Percentiles rank a stretch among this genome's conserved stretches.
Evolutionary conservation across 2,797 vertebrate genomes (phyloP).

Genomic region (Florisuga fusca): DNA sequence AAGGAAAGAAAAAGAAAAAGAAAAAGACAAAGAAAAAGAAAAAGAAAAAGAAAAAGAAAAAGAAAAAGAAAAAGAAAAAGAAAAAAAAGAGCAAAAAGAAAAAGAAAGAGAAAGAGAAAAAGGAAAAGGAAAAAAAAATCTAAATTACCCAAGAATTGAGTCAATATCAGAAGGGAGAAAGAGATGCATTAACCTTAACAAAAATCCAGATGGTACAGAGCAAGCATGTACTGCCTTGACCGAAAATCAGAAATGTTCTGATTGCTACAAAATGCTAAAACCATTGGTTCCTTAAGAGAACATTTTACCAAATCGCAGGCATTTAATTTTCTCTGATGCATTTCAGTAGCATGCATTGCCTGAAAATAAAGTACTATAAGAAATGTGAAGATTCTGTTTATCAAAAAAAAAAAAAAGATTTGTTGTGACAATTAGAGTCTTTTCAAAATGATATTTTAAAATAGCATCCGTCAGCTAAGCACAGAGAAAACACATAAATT

Average conservation of each 20-base stretch:
- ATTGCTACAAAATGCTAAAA: constrained; percentile 38
- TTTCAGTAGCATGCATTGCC: background rate
- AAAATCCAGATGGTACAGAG: constrained; percentile 1
- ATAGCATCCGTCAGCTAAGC: constrained; percentile 4
- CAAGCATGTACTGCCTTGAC: background rate
- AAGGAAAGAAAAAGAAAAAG: too few relatives aligned
- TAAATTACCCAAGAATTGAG: background rate
- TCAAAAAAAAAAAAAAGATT: constrained; percentile 18
- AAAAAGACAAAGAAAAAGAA: too few relatives aligned
- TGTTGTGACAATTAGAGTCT: constrained; percentile 36
- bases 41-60: too few relatives aligned
- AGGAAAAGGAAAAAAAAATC: background rate
- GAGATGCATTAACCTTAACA: background rate
- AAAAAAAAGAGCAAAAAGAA: too few relatives aligned
- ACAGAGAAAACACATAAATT: constrained; percentile 20
- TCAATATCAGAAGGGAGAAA: background rate
- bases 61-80: too few relatives aligned
- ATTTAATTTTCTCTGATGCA: constrained; percentile 44
- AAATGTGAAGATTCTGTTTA: constrained; percentile 51
- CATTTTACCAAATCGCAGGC: constrained; percentile 35
- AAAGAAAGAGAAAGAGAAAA: too few relatives aligned
- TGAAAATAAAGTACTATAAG: constrained; percentile 40
- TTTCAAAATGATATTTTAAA: constrained; percentile 42
- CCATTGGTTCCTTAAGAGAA: background rate
- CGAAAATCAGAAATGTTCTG: constrained; percentile 12